Conservation (phyloP, 1,140 invertebrate species). For the Drosophila jambulina region DNA sequence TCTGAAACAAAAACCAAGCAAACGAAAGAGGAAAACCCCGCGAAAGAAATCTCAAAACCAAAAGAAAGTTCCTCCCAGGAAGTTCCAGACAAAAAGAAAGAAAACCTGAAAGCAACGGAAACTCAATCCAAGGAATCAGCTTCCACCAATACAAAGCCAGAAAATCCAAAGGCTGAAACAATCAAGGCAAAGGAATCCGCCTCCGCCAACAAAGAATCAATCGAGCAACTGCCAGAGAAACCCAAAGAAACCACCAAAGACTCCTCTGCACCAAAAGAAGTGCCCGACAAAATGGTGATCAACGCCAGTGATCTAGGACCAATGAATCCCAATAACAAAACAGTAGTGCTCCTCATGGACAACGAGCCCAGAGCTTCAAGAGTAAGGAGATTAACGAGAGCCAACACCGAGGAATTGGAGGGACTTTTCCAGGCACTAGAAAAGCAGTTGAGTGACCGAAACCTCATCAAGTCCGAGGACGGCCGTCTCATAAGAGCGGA, state of each 20-base stretch:
- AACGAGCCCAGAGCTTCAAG: slow-evolving; percentile 76
- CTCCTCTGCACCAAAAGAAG: slow-evolving; percentile 5
- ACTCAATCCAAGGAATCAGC: neutral
- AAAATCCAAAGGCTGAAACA: slow-evolving; percentile 2
- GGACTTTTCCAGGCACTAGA: slow-evolving; percentile 77
- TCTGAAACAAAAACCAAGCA: neutral
- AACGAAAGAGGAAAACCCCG: neutral
- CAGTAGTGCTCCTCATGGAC: slow-evolving; percentile 75
- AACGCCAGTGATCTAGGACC: slow-evolving; percentile 51
- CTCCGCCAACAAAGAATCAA: slow-evolving; percentile 7
- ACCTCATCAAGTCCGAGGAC: slow-evolving; percentile 76
- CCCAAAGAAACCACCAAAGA: neutral
- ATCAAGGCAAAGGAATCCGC: slow-evolving; percentile 6
- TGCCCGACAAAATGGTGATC: slow-evolving; percentile 20
- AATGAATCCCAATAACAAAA: slow-evolving; percentile 70
- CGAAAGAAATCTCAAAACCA: neutral
- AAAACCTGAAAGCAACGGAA: neutral
- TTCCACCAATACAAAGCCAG: neutral
- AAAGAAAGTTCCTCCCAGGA: neutral
- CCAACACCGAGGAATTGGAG: slow-evolving; percentile 79
- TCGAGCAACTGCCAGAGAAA: slow-evolving; percentile 25
- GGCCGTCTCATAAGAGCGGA: slow-evolving; percentile 58
- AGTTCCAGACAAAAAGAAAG: neutral
- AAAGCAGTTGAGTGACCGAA: slow-evolving; percentile 72
- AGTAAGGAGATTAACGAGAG: slow-evolving; percentile 71